phyloP scores from a whole-genome alignment of 2,888 invertebrate genomes.

The Apamea anceps region DNA sequence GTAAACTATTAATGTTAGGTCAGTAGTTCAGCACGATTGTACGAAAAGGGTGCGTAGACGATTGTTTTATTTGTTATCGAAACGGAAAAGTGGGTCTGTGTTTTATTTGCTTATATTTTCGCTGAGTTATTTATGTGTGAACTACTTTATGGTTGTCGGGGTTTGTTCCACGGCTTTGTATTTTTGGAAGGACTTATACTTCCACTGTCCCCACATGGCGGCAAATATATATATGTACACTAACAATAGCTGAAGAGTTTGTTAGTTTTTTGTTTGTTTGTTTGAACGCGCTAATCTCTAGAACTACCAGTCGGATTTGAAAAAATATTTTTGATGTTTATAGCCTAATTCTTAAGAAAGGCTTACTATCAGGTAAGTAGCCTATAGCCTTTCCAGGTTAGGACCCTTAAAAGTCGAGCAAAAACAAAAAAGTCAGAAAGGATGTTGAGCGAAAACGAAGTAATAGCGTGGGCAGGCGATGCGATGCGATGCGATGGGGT shows the following conservation, averaged over 20 bases:
- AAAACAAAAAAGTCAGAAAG: too few species aligned
- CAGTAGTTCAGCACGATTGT: conserved; percentile 23
- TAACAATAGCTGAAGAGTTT: background rate
- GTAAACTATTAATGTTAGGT: conserved; percentile 43
- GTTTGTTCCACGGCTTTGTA: background rate
- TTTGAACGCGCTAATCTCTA: too few species aligned
- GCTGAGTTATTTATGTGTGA: conserved; percentile 39
- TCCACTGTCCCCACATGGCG: background rate
- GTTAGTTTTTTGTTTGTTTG: background rate
- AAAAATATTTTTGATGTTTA: too few species aligned
- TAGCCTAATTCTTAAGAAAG: too few species aligned
- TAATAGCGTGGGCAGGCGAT: too few species aligned
- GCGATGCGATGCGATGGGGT: too few species aligned
- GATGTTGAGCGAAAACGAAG: too few species aligned
- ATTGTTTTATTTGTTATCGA: conserved; percentile 55
- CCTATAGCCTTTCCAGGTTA: too few species aligned
- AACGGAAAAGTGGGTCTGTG: conserved; percentile 45
- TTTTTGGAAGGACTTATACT: background rate
- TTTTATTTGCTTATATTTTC: conserved; percentile 49
- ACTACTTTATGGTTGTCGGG: conserved; percentile 8
- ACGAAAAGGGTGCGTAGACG: conserved; percentile 26
- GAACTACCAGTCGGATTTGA: too few species aligned
- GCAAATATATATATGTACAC: background rate
- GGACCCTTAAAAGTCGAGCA: too few species aligned
- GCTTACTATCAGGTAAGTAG: too few species aligned